Percentiles rank a stretch among this genome's conserved stretches.
Conservation (phyloP, 2,888 invertebrate species). For the Lampropteryx suffumata region DNA sequence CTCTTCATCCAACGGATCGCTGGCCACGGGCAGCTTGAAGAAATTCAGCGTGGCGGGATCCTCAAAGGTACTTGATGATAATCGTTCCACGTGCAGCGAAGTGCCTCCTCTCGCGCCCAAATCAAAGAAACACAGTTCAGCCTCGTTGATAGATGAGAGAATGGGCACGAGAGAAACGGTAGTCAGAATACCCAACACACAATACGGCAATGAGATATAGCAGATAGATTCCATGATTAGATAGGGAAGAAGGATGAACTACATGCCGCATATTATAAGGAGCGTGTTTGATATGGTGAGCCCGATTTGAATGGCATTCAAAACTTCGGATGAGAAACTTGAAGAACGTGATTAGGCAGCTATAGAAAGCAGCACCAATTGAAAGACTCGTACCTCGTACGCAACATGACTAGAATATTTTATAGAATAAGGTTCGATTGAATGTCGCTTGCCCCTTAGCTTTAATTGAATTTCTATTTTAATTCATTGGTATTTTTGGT, state of each 20-base stretch:
- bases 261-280: too few relatives aligned
- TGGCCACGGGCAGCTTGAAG: constrained; percentile 69
- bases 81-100: constrained; percentile 71
- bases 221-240: neutral
- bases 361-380: too few relatives aligned
- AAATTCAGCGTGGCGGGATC: constrained; percentile 62
- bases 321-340: too few relatives aligned
- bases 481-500: constrained; percentile 9
- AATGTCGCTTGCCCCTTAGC: constrained; percentile 19
- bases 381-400: too few relatives aligned
- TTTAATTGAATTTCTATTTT: constrained; percentile 10
- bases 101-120: constrained; percentile 70
- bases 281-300: too few relatives aligned
- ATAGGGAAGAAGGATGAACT: too few relatives aligned
- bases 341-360: too few relatives aligned
- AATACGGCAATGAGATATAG: constrained; percentile 70
- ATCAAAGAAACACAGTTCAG: constrained; percentile 72
- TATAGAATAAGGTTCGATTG: constrained; percentile 15
- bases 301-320: too few relatives aligned
- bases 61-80: constrained; percentile 63
- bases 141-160: constrained; percentile 73
- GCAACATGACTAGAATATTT: constrained; percentile 8
- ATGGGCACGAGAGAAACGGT: constrained; percentile 70
- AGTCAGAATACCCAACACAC: constrained; percentile 70
- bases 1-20: constrained; percentile 74